These are phyloP conservation scores for Drosophila pseudotalamancana DNA, from an alignment of 2,888 invertebrate species.

Conservation along the genomic window DNA sequence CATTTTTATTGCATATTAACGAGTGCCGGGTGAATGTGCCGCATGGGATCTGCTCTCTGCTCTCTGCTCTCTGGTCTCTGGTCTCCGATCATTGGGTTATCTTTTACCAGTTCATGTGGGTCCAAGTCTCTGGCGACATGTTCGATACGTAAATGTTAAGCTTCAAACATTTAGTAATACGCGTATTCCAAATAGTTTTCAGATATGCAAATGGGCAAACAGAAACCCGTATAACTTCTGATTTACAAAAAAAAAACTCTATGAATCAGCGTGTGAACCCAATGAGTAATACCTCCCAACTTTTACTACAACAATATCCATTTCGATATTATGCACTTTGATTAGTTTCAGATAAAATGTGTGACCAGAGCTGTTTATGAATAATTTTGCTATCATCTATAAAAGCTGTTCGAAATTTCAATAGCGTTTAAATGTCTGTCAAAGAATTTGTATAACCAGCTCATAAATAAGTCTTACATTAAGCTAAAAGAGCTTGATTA, in stretches of 20 bases:
- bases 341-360: not conserved
- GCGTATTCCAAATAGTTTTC: not conserved
- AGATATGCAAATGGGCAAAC: slow-evolving; percentile 20
- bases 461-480: not conserved
- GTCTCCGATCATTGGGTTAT: slow-evolving; percentile 56
- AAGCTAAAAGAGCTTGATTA: not conserved
- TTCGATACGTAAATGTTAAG: slow-evolving; percentile 30
- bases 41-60: slow-evolving; percentile 21
- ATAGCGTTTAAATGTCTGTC: not conserved
- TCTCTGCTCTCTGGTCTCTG: slow-evolving; percentile 36
- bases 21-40: slow-evolving; percentile 70
- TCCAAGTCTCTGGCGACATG: slow-evolving; percentile 26
- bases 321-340: not conserved
- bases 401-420: not conserved
- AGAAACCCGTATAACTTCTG: slow-evolving; percentile 6
- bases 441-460: no score
- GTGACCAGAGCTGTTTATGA: not conserved
- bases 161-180: slow-evolving; percentile 12
- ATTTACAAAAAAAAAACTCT: not conserved
- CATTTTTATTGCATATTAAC: slow-evolving; percentile 80
- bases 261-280: slow-evolving; percentile 27
- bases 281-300: slow-evolving; percentile 5
- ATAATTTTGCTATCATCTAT: not conserved
- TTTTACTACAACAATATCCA: not conserved
- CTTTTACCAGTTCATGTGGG: slow-evolving; percentile 67